Conservation (phyloP, 2,888 invertebrate species). For the Sarcophaga rosellei region DNA sequence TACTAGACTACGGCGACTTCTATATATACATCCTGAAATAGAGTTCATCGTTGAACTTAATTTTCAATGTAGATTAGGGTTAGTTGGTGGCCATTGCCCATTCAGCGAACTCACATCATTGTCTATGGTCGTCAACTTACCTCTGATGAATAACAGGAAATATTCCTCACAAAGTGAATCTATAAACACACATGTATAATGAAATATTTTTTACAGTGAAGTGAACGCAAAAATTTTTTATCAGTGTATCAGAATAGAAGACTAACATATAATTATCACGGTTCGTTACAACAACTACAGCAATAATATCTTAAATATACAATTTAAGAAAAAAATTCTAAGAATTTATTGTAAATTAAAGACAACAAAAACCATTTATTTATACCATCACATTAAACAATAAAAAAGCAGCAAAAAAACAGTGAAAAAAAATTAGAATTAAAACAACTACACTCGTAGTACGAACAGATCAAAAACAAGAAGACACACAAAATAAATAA, state of each 20-base stretch:
- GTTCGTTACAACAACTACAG: slow-evolving; percentile 21
- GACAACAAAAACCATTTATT: slow-evolving; percentile 3
- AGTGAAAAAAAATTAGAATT: no score
- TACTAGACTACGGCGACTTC: no score
- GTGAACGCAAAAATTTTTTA: neutral
- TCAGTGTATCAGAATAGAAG: slow-evolving; percentile 4
- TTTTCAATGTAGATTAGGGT: no score
- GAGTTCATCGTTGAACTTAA: no score
- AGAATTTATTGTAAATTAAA: slow-evolving; percentile 49
- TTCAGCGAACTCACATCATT: no score
- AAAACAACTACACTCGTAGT: no score
- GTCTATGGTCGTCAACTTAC: no score
- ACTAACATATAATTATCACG: slow-evolving; percentile 52
- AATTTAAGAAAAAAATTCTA: slow-evolving; percentile 35
- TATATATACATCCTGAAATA: no score
- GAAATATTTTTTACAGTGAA: neutral
- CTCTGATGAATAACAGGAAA: no score
- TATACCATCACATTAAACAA: neutral
- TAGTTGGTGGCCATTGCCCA: no score
- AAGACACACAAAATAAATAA: neutral
- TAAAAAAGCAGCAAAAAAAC: neutral
- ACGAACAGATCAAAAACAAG: neutral
- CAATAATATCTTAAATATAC: slow-evolving; percentile 28
- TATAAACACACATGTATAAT: no score
- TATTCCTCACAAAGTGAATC: no score